These are phyloP conservation scores for Platycheirus albimanus DNA, from an alignment of 2,888 invertebrate genomes.

Conservation along the genomic window DNA sequence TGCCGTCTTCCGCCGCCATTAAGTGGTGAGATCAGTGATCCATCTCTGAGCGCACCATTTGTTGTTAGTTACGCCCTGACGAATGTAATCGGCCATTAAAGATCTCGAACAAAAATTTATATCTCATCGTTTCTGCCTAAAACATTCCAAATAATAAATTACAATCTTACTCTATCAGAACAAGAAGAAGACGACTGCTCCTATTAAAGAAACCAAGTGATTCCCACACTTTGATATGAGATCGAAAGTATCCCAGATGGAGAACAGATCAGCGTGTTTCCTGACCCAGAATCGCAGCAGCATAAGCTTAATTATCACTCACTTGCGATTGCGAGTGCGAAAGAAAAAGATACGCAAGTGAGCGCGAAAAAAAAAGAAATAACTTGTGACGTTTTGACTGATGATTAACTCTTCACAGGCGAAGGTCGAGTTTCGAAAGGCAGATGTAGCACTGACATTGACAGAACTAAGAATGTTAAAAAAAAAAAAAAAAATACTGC, in stretches of 20 bases:
- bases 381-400: slow-evolving; percentile 61
- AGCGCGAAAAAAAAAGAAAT: no score
- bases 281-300: slow-evolving; percentile 67
- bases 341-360: neutral
- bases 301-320: slow-evolving; percentile 65
- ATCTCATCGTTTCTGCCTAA: slow-evolving; percentile 33
- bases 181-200: no score
- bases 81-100: slow-evolving; percentile 50
- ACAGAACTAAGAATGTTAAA: slow-evolving; percentile 7
- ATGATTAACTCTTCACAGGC: slow-evolving; percentile 69
- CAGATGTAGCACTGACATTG: slow-evolving; percentile 63
- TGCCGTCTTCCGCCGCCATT: slow-evolving; percentile 18
- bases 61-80: slow-evolving; percentile 66
- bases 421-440: slow-evolving; percentile 70
- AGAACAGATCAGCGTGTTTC: slow-evolving; percentile 53
- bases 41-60: slow-evolving; percentile 64
- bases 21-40: slow-evolving; percentile 48
- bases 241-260: slow-evolving; percentile 36
- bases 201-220: no score
- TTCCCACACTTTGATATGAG: slow-evolving; percentile 64
- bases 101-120: slow-evolving; percentile 67
- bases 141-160: slow-evolving; percentile 53
- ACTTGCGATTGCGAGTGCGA: no score
- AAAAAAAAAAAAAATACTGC: slow-evolving; percentile 24
- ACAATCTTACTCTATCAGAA: slow-evolving; percentile 34